Base-by-base conservation (phyloP, 2,888 invertebrate species). In the Opisthograptis luteolata region DNA sequence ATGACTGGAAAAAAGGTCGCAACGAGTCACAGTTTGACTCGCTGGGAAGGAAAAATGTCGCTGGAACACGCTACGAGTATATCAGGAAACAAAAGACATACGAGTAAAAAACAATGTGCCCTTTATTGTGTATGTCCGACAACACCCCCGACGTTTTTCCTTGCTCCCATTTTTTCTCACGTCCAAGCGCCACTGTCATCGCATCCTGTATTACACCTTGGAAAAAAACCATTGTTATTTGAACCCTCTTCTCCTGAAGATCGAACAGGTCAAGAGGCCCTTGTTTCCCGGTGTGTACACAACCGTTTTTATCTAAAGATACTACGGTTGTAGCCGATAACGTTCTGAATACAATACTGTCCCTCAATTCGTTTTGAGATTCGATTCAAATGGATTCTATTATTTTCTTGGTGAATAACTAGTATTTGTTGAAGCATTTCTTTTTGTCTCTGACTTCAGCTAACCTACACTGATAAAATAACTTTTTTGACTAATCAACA, bases 171-270 rank as follows among this genome's bases (percentile, higher is more conserved):
- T 58, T 63, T 57, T 59, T 58, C 54, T 52, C 47, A 52, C 36
- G 42, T 45, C 55, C 40, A 36, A 39, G 39, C 32, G 47, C 45
- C 49, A 40, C 56, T 59, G 58, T 56, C 50, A 31, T 40, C 42
- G 35, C 55, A 59, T 62, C 56, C 61, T 55, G 58, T 43, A 52
- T 49, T 58, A 60, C 51, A 55, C 58, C 41, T 54, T 40, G 43
- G 41, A 42, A 43, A 45, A 20, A 32, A 24, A 32, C 56, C 56
- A 55, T 39, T 43, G 12, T 51, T 40, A 40, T 37, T 45, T 45
- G 55, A 37, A 19, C 58, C 43, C n/a, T 31, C 8, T 34, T 31
- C 5, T 24, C 27, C 27, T 28, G 10, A 20, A 35, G 27, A 40
- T 25, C n/a, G n/a, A 5, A 37, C 9, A 14, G 34, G 24, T 31